Conservation (phyloP, 1,140 invertebrate species). For the Cephus cinctus region DNA sequence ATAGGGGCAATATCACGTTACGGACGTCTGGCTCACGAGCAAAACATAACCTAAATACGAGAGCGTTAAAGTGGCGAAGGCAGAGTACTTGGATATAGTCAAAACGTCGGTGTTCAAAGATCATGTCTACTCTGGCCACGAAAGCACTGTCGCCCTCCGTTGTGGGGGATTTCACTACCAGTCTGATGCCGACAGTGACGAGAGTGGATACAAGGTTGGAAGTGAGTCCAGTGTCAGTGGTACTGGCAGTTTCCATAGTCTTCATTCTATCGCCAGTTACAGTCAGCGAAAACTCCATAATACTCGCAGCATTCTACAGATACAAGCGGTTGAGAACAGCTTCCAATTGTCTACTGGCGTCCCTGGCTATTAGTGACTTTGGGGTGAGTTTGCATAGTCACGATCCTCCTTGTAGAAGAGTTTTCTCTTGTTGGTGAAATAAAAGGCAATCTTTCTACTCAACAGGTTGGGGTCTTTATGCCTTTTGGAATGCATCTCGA, state of each 20-base stretch:
- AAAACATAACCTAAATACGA: neutral
- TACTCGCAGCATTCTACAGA: constrained; percentile 60
- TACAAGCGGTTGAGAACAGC: constrained; percentile 65
- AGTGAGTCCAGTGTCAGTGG: constrained; percentile 47
- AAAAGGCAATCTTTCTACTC: constrained; percentile 12
- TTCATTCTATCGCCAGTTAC: constrained; percentile 61
- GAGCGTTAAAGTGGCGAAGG: neutral
- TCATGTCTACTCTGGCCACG: constrained; percentile 39
- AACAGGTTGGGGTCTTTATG: constrained; percentile 65
- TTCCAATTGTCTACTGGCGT: constrained; percentile 73
- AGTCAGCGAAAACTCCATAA: constrained; percentile 59
- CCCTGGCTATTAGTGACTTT: constrained; percentile 71
- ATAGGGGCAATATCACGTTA: neutral
- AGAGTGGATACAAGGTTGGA: constrained; percentile 39
- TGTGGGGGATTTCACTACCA: constrained; percentile 38
- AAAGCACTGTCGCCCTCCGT: constrained; percentile 26
- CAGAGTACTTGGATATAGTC: too few relatives aligned
- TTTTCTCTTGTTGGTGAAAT: constrained; percentile 10
- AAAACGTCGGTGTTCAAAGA: constrained; percentile 16
- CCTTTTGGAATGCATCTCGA: constrained; percentile 66
- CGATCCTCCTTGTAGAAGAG: neutral
- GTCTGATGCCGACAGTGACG: constrained; percentile 38
- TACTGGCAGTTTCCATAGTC: constrained; percentile 56
- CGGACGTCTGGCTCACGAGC: neutral
- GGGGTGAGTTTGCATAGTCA: constrained; percentile 57